These are phyloP conservation scores for Osmerus mordax DNA, from an alignment of 2,113 vertebrate species.

Conservation along the genomic window DNA sequence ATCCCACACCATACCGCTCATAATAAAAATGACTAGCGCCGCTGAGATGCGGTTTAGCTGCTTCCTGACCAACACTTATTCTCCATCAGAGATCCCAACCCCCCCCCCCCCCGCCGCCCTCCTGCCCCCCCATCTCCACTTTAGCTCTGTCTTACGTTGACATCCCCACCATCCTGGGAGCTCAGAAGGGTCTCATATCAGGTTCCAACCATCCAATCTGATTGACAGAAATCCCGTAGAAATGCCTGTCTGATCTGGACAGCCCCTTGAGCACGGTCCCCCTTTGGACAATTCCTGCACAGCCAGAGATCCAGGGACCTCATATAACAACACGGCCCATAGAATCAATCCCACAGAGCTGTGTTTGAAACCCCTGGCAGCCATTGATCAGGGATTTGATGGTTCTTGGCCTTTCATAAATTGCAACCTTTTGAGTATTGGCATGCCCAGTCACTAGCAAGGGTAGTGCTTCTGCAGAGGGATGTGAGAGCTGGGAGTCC, in stretches of 20 bases:
- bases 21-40: conserved; percentile 41
- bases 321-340: conserved; percentile 61
- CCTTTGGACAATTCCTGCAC: conserved; percentile 50
- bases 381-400: conserved; percentile 67
- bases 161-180: conserved; percentile 40
- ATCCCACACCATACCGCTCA: conserved; percentile 10
- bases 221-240: conserved; percentile 66
- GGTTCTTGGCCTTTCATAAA: conserved; percentile 67
- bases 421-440: conserved; percentile 69
- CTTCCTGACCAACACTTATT: conserved; percentile 12
- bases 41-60: conserved; percentile 34
- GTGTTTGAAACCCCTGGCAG: conserved; percentile 48
- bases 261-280: conserved; percentile 30
- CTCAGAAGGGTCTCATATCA: conserved; percentile 62
- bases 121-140: conserved; percentile 46
- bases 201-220: conserved; percentile 52
- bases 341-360: conserved; percentile 45
- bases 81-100: too few relatives aligned
- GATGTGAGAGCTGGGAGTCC: conserved; percentile 37
- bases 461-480: conserved; percentile 42
- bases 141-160: conserved; percentile 58
- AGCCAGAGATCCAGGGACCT: conserved; percentile 26
- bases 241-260: conserved; percentile 41
- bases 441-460: conserved; percentile 41
- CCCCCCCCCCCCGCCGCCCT: background rate